Conservation (phyloP, 2,797 vertebrate genomes). For the Periophthalmus magnuspinnatus region DNA sequence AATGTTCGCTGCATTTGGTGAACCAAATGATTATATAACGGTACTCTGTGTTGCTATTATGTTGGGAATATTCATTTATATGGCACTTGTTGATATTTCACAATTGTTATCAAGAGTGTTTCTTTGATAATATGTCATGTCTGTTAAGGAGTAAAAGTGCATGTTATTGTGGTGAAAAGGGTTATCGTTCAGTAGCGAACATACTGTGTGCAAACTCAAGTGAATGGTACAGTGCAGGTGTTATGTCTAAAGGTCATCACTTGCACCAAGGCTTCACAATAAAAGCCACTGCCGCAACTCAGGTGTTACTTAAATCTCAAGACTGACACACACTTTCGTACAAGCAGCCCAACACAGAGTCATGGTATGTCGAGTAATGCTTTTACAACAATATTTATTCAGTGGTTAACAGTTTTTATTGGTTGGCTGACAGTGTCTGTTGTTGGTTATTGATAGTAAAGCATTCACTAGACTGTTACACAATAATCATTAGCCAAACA, state of each 20-base stretch:
- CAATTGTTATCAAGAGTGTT: background rate
- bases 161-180: slow-evolving; percentile 6
- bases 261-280: slow-evolving; percentile 14
- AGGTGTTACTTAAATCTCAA: slow-evolving; percentile 10
- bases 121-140: background rate
- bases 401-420: background rate
- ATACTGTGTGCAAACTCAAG: slow-evolving; percentile 13
- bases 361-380: slow-evolving; percentile 27
- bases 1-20: background rate
- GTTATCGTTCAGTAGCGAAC: slow-evolving; percentile 27
- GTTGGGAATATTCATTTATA: background rate
- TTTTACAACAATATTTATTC: slow-evolving; percentile 2
- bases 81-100: background rate
- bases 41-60: background rate
- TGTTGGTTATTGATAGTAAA: background rate
- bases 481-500: background rate
- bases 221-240: slow-evolving; percentile 17
- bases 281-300: slow-evolving; percentile 12
- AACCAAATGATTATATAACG: background rate
- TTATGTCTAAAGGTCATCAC: slow-evolving; percentile 60
- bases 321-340: slow-evolving; percentile 18
- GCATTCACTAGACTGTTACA: no score
- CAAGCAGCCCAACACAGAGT: slow-evolving; percentile 5
- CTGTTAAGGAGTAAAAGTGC: slow-evolving; percentile 14
- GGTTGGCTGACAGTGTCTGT: background rate